Conservation (phyloP, 2,797 vertebrate species). For the Threskiornis aethiopicus region DNA sequence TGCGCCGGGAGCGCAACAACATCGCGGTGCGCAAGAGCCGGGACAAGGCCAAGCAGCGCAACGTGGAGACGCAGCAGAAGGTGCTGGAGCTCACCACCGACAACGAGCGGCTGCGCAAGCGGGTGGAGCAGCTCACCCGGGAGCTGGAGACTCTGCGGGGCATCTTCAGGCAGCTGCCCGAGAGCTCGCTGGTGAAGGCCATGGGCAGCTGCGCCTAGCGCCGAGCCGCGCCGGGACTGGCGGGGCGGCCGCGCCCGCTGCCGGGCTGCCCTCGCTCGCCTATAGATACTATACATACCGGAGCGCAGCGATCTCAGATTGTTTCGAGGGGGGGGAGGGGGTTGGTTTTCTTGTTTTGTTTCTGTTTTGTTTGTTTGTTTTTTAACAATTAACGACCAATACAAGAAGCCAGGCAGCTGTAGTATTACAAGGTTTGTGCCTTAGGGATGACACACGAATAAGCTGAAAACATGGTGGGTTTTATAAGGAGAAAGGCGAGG, state of each 20-base stretch:
- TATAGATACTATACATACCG: background rate
- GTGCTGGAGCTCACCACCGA: constrained; percentile 91
- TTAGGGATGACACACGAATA: constrained; percentile 67
- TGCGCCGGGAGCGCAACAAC: constrained; percentile 96
- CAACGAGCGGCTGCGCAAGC: constrained; percentile 93
- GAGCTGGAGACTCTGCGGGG: constrained; percentile 95
- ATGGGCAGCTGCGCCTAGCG: constrained; percentile 88
- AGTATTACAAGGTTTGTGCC: constrained; percentile 72
- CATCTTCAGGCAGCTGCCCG: constrained; percentile 95
- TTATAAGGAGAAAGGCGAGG: background rate
- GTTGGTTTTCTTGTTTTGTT: background rate
- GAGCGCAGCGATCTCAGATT: background rate
- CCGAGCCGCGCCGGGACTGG: background rate
- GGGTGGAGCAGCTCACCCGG: constrained; percentile 93
- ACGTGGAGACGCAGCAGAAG: constrained; percentile 96
- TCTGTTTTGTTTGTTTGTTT: background rate
- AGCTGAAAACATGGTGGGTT: constrained; percentile 54
- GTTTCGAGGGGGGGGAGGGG: background rate
- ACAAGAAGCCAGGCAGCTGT: constrained; percentile 59
- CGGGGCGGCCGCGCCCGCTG: background rate
- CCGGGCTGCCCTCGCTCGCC: background rate
- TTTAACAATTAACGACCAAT: background rate
- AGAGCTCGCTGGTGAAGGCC: constrained; percentile 90
- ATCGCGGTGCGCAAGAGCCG: constrained; percentile 96
- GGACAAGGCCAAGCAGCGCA: constrained; percentile 98